phyloP scores from a whole-genome alignment of 53 echinoderm and acorn worm species.

The Zoroaster sp. region DNA sequence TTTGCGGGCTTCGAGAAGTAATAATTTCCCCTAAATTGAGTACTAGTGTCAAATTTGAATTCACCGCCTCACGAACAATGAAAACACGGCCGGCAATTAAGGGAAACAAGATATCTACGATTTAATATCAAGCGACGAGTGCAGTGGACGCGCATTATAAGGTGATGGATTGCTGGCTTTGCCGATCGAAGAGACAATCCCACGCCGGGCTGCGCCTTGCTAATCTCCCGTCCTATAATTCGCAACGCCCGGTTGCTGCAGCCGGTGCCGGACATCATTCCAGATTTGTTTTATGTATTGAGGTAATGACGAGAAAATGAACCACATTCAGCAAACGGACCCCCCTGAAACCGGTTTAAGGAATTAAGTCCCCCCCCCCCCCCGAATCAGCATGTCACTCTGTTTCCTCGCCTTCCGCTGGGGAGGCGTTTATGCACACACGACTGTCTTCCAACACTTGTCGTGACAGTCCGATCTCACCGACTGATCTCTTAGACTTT shows the following conservation, averaged over 20 bases:
- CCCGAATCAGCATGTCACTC: constrained; percentile 7
- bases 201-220: not conserved
- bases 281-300: not conserved
- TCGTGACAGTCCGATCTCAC: not conserved
- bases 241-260: not conserved
- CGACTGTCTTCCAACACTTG: not conserved
- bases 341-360: not conserved
- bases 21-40: constrained; percentile 44
- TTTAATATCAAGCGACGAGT: constrained; percentile 49
- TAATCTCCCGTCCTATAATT: not conserved
- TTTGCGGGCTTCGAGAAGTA: constrained; percentile 50
- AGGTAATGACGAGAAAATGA: not conserved
- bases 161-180: constrained; percentile 13
- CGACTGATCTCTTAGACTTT: not conserved
- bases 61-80: constrained; percentile 44
- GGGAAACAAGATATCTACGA: constrained; percentile 38
- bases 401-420: constrained; percentile 12
- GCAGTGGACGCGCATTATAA: not conserved
- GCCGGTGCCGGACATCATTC: not conserved
- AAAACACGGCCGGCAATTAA: constrained; percentile 52
- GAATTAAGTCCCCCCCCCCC: no score
- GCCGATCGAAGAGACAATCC: constrained; percentile 25
- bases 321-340: not conserved
- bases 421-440: constrained; percentile 25
- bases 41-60: constrained; percentile 60